Evolutionary conservation across 1,140 invertebrate species (phyloP).

Genomic region (Ylistrum balloti): DNA sequence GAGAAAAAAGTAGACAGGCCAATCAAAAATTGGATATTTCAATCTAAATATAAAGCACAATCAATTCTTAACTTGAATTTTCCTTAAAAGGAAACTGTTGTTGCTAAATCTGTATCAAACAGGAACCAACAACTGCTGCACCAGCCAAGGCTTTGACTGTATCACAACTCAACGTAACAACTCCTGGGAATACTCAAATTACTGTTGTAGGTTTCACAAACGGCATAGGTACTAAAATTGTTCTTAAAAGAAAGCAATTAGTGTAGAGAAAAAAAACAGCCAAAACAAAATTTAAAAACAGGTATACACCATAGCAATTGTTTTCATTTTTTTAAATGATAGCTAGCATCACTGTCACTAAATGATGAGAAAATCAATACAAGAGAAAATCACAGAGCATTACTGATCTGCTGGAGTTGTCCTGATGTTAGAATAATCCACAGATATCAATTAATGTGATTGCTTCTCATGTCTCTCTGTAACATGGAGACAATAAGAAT

Average conservation of each 20-base stretch:
- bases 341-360: neutral
- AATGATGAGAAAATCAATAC: neutral
- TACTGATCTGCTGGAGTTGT: neutral
- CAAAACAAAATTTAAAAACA: neutral
- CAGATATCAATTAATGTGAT: slow-evolving; percentile 25
- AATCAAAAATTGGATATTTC: too few species aligned
- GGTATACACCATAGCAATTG: too few species aligned
- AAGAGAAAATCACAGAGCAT: neutral
- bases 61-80: too few species aligned
- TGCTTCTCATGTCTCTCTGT: neutral
- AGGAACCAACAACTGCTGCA: too few species aligned
- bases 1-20: too few species aligned
- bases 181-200: too few species aligned
- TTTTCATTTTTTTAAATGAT: neutral
- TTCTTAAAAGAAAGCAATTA: neutral
- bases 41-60: too few species aligned
- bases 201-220: neutral
- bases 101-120: too few species aligned
- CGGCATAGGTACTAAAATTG: neutral
- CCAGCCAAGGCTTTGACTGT: too few species aligned
- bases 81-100: too few species aligned
- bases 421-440: neutral
- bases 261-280: too few species aligned
- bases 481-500: neutral
- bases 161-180: too few species aligned